These are phyloP conservation scores for Pimpla rufipes DNA, from an alignment of 2,888 invertebrate genomes.

Conservation along the genomic window DNA sequence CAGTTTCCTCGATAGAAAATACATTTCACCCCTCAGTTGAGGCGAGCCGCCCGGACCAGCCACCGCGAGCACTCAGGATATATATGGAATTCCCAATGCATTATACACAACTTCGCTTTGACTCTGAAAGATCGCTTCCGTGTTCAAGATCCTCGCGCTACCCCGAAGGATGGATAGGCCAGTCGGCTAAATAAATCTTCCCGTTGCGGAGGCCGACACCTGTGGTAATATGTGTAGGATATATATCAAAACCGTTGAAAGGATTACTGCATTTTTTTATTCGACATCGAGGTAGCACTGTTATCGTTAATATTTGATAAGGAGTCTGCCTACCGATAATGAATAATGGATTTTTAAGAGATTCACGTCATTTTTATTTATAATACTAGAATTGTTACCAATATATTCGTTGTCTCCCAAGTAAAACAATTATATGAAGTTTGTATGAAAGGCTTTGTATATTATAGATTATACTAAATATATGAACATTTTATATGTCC, in stretches of 20 bases:
- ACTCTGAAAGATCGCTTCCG: slow-evolving; percentile 62
- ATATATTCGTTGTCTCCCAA: no score
- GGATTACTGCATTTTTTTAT: background rate
- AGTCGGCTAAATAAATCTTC: slow-evolving; percentile 61
- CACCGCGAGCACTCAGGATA: slow-evolving; percentile 56
- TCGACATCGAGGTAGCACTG: no score
- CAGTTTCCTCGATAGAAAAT: slow-evolving; percentile 78
- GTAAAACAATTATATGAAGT: no score
- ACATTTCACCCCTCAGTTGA: slow-evolving; percentile 76
- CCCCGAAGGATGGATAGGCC: slow-evolving; percentile 36
- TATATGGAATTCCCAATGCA: slow-evolving; percentile 81
- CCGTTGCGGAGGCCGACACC: background rate
- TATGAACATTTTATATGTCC: no score
- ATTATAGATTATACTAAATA: no score
- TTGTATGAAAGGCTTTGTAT: no score
- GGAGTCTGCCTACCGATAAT: no score
- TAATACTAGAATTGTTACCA: no score
- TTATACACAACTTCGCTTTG: slow-evolving; percentile 73
- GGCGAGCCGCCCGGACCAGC: slow-evolving; percentile 7
- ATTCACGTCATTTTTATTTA: no score
- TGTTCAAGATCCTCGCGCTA: slow-evolving; percentile 18
- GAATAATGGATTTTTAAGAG: no score
- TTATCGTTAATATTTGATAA: no score
- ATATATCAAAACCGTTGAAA: background rate
- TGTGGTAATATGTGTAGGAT: background rate